Evolutionary conservation across 2,113 vertebrate genomes (phyloP).

Genomic region (Platycercus adscitus): DNA sequence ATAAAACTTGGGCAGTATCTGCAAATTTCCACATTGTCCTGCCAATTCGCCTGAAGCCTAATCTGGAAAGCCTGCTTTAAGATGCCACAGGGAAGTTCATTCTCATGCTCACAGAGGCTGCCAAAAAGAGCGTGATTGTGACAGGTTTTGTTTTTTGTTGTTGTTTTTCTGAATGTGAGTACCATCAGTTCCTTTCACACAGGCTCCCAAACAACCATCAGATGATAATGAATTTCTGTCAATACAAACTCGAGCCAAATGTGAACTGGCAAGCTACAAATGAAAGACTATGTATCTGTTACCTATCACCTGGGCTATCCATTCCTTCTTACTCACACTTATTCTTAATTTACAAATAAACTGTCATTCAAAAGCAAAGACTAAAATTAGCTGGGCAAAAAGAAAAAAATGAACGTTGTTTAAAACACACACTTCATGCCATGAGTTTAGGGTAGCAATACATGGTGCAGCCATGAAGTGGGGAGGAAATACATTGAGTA

Average conservation of each 20-base stretch:
- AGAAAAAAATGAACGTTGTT: not conserved
- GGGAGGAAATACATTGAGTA: not conserved
- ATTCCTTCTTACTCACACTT: constrained; percentile 38
- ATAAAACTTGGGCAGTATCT: constrained; percentile 30
- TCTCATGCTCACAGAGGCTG: constrained; percentile 43
- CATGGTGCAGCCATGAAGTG: not conserved
- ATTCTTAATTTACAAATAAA: constrained; percentile 64
- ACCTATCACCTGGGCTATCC: constrained; percentile 66
- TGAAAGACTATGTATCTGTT: constrained; percentile 43
- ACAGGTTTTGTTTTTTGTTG: constrained; percentile 66
- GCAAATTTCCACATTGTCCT: not conserved
- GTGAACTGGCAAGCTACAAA: constrained; percentile 65
- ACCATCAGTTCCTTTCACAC: constrained; percentile 66
- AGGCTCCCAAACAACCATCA: constrained; percentile 63
- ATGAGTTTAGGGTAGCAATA: not conserved
- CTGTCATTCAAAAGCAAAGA: constrained; percentile 51
- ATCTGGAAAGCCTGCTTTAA: constrained; percentile 61
- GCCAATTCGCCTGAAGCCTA: constrained; percentile 47
- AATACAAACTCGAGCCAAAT: constrained; percentile 58
- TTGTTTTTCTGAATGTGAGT: constrained; percentile 60
- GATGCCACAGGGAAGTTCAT: constrained; percentile 60
- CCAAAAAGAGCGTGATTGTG: constrained; percentile 57
- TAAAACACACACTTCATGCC: constrained; percentile 17
- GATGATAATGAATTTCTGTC: constrained; percentile 71
- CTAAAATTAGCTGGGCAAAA: not conserved